Evolutionary conservation across 2,113 vertebrate species (phyloP).

Genomic region (Butastur rufipennis): DNA sequence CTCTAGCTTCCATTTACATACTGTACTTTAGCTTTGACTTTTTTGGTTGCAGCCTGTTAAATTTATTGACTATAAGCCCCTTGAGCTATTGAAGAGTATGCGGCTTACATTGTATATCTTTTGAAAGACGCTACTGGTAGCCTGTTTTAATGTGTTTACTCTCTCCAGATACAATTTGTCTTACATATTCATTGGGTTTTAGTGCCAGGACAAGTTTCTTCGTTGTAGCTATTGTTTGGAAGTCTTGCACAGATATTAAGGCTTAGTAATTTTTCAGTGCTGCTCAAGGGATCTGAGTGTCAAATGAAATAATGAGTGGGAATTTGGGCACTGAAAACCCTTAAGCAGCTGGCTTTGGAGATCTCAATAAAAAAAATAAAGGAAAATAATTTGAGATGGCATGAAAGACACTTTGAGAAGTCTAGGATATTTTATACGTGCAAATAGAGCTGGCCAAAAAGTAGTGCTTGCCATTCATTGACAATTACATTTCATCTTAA

Average conservation of each 20-base stretch:
- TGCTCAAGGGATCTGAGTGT: conserved; percentile 45
- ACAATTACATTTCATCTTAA: conserved; percentile 12
- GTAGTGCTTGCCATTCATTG: not conserved
- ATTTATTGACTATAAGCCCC: conserved; percentile 70
- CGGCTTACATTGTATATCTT: conserved; percentile 50
- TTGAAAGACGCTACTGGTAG: conserved; percentile 54
- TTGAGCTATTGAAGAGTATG: conserved; percentile 50
- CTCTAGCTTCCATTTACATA: conserved; percentile 65
- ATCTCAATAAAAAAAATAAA: not conserved
- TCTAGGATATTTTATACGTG: not conserved
- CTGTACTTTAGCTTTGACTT: conserved; percentile 29
- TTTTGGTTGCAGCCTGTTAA: conserved; percentile 63
- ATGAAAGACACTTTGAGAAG: not conserved
- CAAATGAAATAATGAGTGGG: conserved; percentile 30
- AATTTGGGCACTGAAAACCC: conserved; percentile 15
- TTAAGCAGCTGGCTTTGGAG: conserved; percentile 12
- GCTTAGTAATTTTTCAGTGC: conserved; percentile 31
- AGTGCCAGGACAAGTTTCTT: conserved; percentile 21
- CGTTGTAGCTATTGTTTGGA: conserved; percentile 30
- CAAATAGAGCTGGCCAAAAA: not conserved
- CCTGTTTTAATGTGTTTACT: conserved; percentile 53
- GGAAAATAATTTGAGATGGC: not conserved
- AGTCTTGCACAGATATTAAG: conserved; percentile 32
- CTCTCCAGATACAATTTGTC: conserved; percentile 47
- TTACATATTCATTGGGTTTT: conserved; percentile 42